Base-by-base conservation (phyloP, 1,140 invertebrate species). In the Drosophila ambigua region DNA sequence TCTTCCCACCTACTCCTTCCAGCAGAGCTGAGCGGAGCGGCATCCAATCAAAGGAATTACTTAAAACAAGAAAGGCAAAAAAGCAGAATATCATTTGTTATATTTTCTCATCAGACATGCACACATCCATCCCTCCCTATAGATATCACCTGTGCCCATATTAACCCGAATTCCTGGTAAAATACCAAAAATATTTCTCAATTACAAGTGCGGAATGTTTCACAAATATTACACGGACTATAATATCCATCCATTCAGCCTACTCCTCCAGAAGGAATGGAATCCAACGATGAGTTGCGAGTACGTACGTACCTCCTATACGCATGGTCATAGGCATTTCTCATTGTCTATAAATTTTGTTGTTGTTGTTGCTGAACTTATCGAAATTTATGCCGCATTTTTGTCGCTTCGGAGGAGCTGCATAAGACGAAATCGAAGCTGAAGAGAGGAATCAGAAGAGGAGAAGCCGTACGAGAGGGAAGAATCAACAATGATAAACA, bases 401-500 rank as follows among this genome's bases (percentile, higher is more conserved):
- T 64, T 65, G 45, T 65, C 59, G 62, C 60, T 64, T 59, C 51
- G 16, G 16, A 45, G 51, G 60, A 57, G 52, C 15, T 9, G 31
- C 28, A 39, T 43, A n/a, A 16, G 60, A 52, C 5, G 60, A 35
- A 48, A 45, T 23, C 31, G 50, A 35, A 45, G 31, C 28, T 35
- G 43, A 28, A 26, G 26, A 49, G 23, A 16, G 46, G 35, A 55
- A 49, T 28, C 50, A 39, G 28, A 52, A 11, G 28, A 39, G 50
- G 43, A 62, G 64, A 71, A 66, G 66, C 71, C 72, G 41, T 68
- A 65, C 52, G 65, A 63, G 52, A 66, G 15, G 35, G 51, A 65
- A 83, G 71, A 84, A 75, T 67, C 51, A 85, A 84, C 81, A 84
- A 84, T 84, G 81, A 84, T 84, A 84, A 84, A 85, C 81, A 84